Evolutionary conservation across 2,113 vertebrate genomes (phyloP), one percentile per base, ranked within the genome.

Genomic region (Probosciger aterrimus): DNA sequence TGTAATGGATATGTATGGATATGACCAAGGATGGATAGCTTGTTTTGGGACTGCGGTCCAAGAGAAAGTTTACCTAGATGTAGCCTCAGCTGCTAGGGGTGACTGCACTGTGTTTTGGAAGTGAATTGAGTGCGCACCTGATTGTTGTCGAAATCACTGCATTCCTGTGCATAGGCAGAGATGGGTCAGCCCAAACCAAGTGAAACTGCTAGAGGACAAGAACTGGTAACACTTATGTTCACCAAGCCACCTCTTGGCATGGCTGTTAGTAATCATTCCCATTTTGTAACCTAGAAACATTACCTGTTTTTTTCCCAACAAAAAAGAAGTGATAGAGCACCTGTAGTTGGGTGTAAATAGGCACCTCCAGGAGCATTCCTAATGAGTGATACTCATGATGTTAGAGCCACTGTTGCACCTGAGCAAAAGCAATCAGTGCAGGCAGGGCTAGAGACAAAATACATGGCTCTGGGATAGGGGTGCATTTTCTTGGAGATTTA

Each of bases 11-110:
- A 41, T 5, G 39, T 41, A 41, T 41, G 39, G 39, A 41, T n/a
- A 13, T 28, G 27, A 35, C 6, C 0, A 0, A 71, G 60, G 14
- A 6, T 28, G 20, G 18, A 3, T 49, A 49, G 20, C 53, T 46
- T 31, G 6, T 60, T 17, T 82, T 35, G 28, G 70, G n/a, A 81
- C 14, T 3, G 0, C 31, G 76, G 80, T 39, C 35, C 63, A 37
- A 63, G n/a, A 73, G 31, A 31, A 86, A 30, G 46, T 35, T 35
- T 28, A 16, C 35, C 9, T 11, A 11, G 59, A 27, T 2, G 4
- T 18, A 68, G 59, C 35, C 39, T 37, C 15, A 10, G 60, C 28
- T 50, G 14, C 2, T 5, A 73, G 63, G 24, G 3, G 9, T 1
- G 14, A 67, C 18, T 1, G 1, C 17, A 5, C 14, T 7, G 20